Percentiles rank a stretch among this genome's conserved stretches.
Conservation (phyloP, 2,113 vertebrate species). For the Cephalophus harveyi region DNA sequence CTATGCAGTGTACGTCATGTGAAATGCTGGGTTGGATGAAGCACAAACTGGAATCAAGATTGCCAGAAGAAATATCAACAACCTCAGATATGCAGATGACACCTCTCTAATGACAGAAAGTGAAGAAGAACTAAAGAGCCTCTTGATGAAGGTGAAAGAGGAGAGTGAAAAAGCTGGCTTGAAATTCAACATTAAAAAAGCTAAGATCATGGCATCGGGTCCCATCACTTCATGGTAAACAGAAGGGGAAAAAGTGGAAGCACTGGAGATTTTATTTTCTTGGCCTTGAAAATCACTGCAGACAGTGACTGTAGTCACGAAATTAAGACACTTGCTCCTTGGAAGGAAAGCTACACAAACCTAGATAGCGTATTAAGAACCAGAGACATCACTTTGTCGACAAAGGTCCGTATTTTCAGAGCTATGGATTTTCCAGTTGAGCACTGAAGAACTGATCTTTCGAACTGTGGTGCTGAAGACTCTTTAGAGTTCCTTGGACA, state of each 20-base stretch:
- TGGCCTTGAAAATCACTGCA: neutral
- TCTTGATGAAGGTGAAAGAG: neutral
- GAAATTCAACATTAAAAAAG: neutral
- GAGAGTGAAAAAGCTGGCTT: neutral
- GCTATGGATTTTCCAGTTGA: neutral
- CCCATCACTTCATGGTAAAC: neutral
- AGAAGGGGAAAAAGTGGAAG: neutral
- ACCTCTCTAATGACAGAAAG: neutral
- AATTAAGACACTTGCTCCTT: neutral
- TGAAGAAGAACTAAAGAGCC: neutral
- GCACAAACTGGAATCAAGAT: neutral
- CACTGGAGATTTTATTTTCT: neutral
- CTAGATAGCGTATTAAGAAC: neutral
- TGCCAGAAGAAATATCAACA: neutral
- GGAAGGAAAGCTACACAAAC: neutral
- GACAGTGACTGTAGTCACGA: neutral
- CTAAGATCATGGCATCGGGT: neutral
- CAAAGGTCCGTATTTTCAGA: neutral
- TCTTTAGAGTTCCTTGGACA: neutral
- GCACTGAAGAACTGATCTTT: neutral
- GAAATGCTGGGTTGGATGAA: neutral
- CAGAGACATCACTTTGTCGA: neutral
- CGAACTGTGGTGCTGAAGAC: neutral
- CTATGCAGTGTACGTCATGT: neutral
- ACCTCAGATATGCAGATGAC: neutral